Evolutionary conservation across 2,888 invertebrate genomes (phyloP), one percentile per base, ranked within the genome.

Genomic region (Cerceris ruficornis): DNA sequence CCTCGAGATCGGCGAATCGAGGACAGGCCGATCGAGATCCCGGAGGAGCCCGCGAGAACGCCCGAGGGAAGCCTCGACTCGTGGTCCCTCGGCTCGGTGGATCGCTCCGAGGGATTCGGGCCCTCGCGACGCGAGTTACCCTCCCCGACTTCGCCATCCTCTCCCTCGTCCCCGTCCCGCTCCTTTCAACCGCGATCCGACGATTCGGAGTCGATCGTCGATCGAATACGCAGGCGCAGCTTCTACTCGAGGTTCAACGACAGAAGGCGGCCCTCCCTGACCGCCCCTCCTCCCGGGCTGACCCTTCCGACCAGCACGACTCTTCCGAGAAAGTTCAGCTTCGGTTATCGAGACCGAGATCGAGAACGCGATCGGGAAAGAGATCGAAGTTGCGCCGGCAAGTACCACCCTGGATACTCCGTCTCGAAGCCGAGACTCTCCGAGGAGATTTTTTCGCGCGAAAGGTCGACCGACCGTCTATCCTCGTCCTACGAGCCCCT

Each of bases 241-340:
- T 98, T 97, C 93, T 98, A 97, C 90, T 95, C 96, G 13, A 94
- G 98, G 84, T 98, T 98, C 91, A 98, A 98, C 90, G 97, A 97
- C 89, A 95, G 96, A 90, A 96, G 96, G 87, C 94, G 96, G 80
- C 95, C 95, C 87, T 95, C 94, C 85, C 93, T 96, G 82, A 95
- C 95, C 9, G 95, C 95, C 15, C 94, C 95, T 11, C 84, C 91
- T 9, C 86, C 91, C 1, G 88, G 90, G 9, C 67, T 89, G 8
- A 82, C 70, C 14, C 72, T 87, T 14, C 75, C 88, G 0, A 73
- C 82, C 1, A 87, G 87, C 52, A 88, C 91, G 39, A 93, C 93
- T 2, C 77, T 93, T 42, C 93, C 93, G 11, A 88, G 93, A 69
- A 93, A 93, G 72, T 93, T 90, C 77, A 92, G 93, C 66, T 90